These are phyloP conservation scores for Martes martes DNA, from an alignment of 2,113 vertebrate species.

Conservation along the genomic window DNA sequence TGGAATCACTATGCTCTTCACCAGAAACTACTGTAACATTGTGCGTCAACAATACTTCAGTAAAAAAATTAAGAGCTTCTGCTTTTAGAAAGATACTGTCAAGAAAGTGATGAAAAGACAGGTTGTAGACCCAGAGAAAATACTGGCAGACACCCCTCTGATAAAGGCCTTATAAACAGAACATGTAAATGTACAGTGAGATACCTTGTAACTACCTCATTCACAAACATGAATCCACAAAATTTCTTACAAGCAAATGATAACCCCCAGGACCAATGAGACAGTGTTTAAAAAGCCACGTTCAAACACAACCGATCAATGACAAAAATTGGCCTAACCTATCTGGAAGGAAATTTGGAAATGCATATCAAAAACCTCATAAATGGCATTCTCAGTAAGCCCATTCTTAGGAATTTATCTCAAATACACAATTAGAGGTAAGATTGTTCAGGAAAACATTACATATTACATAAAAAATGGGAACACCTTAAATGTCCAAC, in stretches of 20 bases:
- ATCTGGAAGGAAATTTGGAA: constrained; percentile 28
- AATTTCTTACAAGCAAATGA: neutral
- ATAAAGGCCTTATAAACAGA: neutral
- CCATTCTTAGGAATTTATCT: neutral
- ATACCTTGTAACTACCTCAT: neutral
- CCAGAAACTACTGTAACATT: neutral
- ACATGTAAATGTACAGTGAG: neutral
- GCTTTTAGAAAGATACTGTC: neutral
- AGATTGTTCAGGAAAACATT: neutral
- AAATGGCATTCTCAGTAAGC: neutral
- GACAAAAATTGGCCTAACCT: neutral
- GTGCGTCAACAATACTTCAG: neutral
- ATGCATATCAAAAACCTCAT: neutral
- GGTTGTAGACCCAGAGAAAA: neutral
- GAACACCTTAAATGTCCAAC: neutral
- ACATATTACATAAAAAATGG: neutral
- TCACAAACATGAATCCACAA: neutral
- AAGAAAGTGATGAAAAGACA: neutral
- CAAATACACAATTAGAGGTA: neutral
- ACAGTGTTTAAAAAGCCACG: neutral
- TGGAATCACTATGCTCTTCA: neutral
- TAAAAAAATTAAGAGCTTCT: neutral
- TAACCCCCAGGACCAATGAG: neutral
- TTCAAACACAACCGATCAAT: neutral
- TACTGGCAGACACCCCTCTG: neutral